Evolutionary conservation across 1,140 invertebrate species (phyloP), one percentile per base, ranked within the genome.

Genomic region (Drosophila virilis): DNA sequence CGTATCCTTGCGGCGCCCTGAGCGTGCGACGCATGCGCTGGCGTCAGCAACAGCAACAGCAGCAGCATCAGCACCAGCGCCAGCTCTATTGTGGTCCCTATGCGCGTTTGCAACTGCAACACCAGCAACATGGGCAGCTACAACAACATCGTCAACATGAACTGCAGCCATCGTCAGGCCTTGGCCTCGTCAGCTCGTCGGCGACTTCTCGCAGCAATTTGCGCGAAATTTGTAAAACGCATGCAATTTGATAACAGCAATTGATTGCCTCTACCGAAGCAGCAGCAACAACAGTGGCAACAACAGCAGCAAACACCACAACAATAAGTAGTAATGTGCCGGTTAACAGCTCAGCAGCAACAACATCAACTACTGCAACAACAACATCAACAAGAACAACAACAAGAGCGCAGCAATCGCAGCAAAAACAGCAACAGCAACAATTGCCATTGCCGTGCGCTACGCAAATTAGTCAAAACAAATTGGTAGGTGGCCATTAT

Each of bases 211-310:
- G 65, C 69, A 74, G 66, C 66, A 82, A 82, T 82, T 80, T 81
- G 77, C 80, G 77, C 28, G 80, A 83, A 62, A 68, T 73, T 61
- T 72, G 80, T 45, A 86, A 80, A 75, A 77, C 67, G 43, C 65
- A 64, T 65, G 69, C 81, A 61, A 88, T 81, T 88, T 85, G 83
- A 75, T 85, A 85, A 88, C 82, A 85, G 65, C 82, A 78, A 83
- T 81, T 86, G 75, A 74, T 74, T 83, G 80, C 74, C 69, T 66
- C 84, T 57, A 77, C 74, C 62, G 62, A 57, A 70, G 57, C 51
- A 58, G 57, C 51, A 58, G 40, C 15, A 32, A n/a, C 54, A 45
- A 17, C 46, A 60, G 12, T 15, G 59, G 32, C 61, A 76, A 13
- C 37, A 42, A 10, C 51, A 57, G 10, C 57, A 65, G 8, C n/a